A percentile compares a stretch with the other conserved stretches of the same genome.
phyloP scores from a whole-genome alignment of 2,113 vertebrate genomes.

The Centrocercus urophasianus region DNA sequence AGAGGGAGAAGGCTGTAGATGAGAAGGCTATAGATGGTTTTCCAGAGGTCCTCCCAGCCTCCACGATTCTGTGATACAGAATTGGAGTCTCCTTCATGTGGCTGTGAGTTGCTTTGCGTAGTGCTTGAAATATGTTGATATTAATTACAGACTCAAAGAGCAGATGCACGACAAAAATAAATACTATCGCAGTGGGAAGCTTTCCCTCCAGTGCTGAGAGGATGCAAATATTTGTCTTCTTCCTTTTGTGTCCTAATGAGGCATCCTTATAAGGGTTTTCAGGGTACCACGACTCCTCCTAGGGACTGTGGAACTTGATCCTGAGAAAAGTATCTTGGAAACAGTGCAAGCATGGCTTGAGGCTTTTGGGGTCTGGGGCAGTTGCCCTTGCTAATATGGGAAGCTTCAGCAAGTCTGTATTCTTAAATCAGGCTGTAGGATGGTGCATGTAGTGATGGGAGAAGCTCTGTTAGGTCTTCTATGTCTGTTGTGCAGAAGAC shows the following conservation, averaged over 20 bases:
- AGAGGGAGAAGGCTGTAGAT: neutral
- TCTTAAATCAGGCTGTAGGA: neutral
- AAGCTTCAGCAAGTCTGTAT: neutral
- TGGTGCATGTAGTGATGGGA: neutral
- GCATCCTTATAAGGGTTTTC: constrained; percentile 30
- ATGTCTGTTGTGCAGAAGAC: neutral
- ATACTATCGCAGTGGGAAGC: constrained; percentile 58
- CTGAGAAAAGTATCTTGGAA: neutral
- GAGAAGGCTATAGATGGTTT: neutral
- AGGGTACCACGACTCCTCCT: neutral
- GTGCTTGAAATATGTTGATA: constrained; percentile 60
- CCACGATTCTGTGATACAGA: neutral
- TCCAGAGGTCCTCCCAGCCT: neutral
- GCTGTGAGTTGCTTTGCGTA: constrained; percentile 38
- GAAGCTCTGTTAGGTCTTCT: neutral
- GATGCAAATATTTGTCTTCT: constrained; percentile 61
- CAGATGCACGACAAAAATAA: constrained; percentile 70
- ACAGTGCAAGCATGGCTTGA: rapidly evolving
- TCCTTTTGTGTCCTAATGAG: neutral
- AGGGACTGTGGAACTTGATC: neutral
- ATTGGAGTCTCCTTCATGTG: constrained; percentile 32
- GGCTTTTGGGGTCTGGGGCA: neutral
- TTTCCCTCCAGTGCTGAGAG: constrained; percentile 22
- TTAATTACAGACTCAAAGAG: constrained; percentile 64
- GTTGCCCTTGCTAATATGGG: rapidly evolving